A percentile compares a stretch with the other conserved stretches of the same genome.
Evolutionary conservation across 2,797 vertebrate genomes (phyloP).

Genomic region (Cyprinodon diabolis): DNA sequence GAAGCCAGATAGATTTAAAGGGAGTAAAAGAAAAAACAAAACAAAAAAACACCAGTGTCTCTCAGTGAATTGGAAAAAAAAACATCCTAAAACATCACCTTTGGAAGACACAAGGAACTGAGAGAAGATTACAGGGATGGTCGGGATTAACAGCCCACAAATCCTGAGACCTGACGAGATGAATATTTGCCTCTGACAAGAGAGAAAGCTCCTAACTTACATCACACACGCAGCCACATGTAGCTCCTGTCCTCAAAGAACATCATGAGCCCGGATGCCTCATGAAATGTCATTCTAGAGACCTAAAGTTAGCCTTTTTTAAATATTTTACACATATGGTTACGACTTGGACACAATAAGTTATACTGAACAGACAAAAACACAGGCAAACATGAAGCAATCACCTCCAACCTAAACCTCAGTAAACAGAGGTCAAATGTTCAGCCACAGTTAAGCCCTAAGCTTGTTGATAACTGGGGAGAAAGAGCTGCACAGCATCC

Average conservation of each 20-base stretch:
- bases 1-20: constrained; percentile 14
- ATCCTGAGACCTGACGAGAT: constrained; percentile 47
- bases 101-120: constrained; percentile 36
- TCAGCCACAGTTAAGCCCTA: no score
- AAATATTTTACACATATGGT: no score
- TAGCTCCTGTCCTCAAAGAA: background rate
- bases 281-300: constrained; percentile 31
- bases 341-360: no score
- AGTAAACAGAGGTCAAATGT: no score
- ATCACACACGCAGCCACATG: constrained; percentile 32
- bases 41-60: constrained; percentile 22
- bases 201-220: constrained; percentile 39
- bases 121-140: constrained; percentile 49
- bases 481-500: no score
- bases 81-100: constrained; percentile 33
- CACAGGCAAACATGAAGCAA: no score
- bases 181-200: constrained; percentile 35
- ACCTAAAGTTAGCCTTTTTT: background rate
- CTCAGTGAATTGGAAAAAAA: constrained; percentile 1
- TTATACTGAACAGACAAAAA: no score
- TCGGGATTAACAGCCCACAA: constrained; percentile 43
- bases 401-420: no score
- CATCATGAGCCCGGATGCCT: background rate
- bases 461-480: no score
- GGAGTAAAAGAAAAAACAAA: constrained; percentile 4